A percentile compares a stretch with the other conserved stretches of the same genome.
phyloP scores from a whole-genome alignment of 2,888 invertebrate genomes.

The Sphaerolaimus hirsutus region DNA sequence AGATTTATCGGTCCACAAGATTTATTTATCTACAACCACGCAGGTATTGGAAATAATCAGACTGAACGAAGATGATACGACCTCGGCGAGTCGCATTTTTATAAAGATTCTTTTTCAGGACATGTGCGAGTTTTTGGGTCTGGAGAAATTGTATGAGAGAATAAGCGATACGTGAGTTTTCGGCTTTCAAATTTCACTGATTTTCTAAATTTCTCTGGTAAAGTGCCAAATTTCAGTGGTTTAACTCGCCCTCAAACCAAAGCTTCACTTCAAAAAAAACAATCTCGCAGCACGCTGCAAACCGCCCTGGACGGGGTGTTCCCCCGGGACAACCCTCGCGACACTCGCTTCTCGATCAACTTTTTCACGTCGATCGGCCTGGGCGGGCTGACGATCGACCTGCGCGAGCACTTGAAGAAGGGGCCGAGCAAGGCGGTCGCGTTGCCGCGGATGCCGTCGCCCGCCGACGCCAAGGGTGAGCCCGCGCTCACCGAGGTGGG shows the following conservation, averaged over 20 bases:
- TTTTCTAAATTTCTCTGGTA: too few relatives aligned
- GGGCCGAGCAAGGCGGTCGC: too few relatives aligned
- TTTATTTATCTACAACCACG: too few relatives aligned
- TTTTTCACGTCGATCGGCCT: conserved; percentile 90
- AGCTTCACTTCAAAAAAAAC: not conserved
- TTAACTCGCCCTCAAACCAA: too few relatives aligned
- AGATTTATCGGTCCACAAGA: too few relatives aligned
- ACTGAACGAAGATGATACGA: conserved; percentile 85
- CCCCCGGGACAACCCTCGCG: conserved; percentile 78
- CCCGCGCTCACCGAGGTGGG: too few relatives aligned
- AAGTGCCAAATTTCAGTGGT: too few relatives aligned
- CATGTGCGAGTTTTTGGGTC: conserved; percentile 78
- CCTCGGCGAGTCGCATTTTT: conserved; percentile 84
- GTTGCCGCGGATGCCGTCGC: too few relatives aligned
- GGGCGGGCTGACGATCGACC: conserved; percentile 80
- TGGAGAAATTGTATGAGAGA: conserved; percentile 64
- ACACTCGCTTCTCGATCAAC: conserved; percentile 87
- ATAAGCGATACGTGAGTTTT: conserved; percentile 69
- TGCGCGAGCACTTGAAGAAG: too few relatives aligned
- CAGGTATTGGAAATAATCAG: conserved; percentile 60
- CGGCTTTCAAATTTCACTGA: too few relatives aligned
- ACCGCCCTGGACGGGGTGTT: conserved; percentile 68
- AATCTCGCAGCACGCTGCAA: conserved; percentile 47
- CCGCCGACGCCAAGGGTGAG: too few relatives aligned
- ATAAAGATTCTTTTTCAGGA: conserved; percentile 86